A percentile compares a stretch with the other conserved stretches of the same genome.
Evolutionary conservation across 1,140 invertebrate species (phyloP).

Genomic region (Diploscapter pachys): DNA sequence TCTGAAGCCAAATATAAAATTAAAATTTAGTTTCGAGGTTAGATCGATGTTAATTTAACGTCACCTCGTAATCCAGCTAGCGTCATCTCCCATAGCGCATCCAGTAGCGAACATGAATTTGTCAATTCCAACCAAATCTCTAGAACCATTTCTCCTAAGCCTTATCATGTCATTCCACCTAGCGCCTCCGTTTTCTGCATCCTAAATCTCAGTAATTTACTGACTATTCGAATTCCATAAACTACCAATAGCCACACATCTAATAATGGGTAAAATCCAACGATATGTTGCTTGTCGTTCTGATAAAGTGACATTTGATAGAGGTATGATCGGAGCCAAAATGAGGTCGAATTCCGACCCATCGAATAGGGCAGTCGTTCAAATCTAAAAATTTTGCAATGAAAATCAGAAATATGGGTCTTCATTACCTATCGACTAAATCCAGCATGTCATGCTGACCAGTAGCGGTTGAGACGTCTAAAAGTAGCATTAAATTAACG

Average conservation of each 20-base stretch:
- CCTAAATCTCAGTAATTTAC: conserved; percentile 13
- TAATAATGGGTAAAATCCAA: conserved; percentile 32
- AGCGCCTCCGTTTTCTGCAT: conserved; percentile 32
- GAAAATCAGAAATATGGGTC: too few species aligned
- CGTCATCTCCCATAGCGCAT: conserved; percentile 36
- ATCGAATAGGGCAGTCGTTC: conserved; percentile 40
- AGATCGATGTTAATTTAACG: too few species aligned
- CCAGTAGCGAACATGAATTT: conserved; percentile 43
- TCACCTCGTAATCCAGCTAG: conserved; percentile 27
- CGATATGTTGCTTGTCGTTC: background rate
- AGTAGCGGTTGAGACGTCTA: too few species aligned
- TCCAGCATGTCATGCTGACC: conserved; percentile 30
- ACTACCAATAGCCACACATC: conserved; percentile 28
- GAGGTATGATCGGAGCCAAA: conserved; percentile 37
- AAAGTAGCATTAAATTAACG: too few species aligned
- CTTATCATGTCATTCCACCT: conserved; percentile 41
- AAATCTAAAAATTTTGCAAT: background rate
- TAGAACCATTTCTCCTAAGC: conserved; percentile 24
- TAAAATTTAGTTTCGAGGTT: too few species aligned
- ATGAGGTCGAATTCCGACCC: conserved; percentile 40
- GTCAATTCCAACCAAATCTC: conserved; percentile 31
- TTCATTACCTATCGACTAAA: conserved; percentile 21
- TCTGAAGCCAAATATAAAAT: too few species aligned
- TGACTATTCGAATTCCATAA: conserved; percentile 6
- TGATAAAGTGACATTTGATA: conserved; percentile 35